Evolutionary conservation across 2,888 invertebrate species (phyloP).

Genomic region (Drosophila fungiperda): DNA sequence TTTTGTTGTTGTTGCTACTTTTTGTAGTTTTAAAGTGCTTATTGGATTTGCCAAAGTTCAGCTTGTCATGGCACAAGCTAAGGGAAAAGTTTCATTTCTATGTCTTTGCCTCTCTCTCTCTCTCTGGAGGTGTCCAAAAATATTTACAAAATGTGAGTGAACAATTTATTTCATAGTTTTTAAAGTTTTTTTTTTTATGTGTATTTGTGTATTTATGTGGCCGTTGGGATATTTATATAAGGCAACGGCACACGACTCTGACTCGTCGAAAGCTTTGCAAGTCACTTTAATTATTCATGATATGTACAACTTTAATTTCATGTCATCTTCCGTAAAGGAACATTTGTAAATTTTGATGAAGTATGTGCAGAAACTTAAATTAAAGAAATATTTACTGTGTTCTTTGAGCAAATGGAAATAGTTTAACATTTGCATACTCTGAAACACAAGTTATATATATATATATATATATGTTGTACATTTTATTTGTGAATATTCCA

Average conservation of each 20-base stretch:
- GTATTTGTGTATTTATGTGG: background rate
- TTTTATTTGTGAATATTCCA: no score
- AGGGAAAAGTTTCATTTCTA: slow-evolving; percentile 18
- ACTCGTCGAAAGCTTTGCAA: slow-evolving; percentile 4
- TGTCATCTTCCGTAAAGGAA: background rate
- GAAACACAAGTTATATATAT: background rate
- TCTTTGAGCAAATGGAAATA: background rate
- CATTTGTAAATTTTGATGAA: background rate
- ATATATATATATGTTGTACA: no score
- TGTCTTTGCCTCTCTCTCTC: background rate
- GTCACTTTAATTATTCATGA: slow-evolving; percentile 3
- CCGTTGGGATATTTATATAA: background rate
- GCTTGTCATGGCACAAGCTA: slow-evolving; percentile 18
- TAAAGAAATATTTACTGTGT: no score
- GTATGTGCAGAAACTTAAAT: background rate
- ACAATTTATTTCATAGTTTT: no score
- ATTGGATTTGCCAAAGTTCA: slow-evolving; percentile 63
- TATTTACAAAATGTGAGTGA: slow-evolving; percentile 14
- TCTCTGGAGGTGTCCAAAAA: slow-evolving; percentile 27
- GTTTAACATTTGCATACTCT: background rate
- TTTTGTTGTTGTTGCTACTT: slow-evolving; percentile 13
- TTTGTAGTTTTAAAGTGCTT: slow-evolving; percentile 59
- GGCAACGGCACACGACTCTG: background rate
- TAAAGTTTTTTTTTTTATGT: no score
- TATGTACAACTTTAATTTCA: background rate